A percentile compares a stretch with the other conserved stretches of the same genome.
Conservation (phyloP, 2,113 vertebrate genomes). For the Hystrix brachyura region DNA sequence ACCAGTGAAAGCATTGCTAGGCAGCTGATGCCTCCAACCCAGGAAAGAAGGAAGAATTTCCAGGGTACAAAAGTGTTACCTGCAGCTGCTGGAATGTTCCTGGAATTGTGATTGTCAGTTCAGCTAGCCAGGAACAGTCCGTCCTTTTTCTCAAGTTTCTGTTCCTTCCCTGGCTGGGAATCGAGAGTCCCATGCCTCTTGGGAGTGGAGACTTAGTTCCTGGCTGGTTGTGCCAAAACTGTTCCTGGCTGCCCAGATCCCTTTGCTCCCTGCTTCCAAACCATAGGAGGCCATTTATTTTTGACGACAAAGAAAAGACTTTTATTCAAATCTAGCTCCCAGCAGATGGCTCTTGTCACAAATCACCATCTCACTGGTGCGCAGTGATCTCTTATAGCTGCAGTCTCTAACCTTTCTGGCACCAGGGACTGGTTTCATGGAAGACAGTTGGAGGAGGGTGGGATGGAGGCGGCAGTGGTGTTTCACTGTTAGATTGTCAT, state of each 20-base stretch:
- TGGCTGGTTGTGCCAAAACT: background rate
- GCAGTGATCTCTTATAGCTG: background rate
- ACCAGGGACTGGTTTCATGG: background rate
- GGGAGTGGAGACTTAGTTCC: background rate
- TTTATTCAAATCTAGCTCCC: background rate
- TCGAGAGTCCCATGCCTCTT: background rate
- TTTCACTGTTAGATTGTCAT: background rate
- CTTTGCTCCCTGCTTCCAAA: background rate
- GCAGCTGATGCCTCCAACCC: background rate
- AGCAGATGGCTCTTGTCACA: background rate
- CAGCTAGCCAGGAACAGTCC: background rate
- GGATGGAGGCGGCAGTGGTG: background rate
- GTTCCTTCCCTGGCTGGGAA: background rate
- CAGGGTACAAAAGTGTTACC: background rate
- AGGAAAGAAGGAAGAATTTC: background rate
- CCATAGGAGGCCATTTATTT: background rate
- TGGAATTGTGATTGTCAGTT: background rate
- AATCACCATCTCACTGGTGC: background rate
- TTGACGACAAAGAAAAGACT: background rate
- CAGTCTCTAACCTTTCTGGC: background rate
- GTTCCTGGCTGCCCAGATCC: background rate
- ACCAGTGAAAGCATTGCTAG: background rate
- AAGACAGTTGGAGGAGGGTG: background rate
- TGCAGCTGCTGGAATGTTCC: background rate
- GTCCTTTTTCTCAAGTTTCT: background rate